Conservation (phyloP, 1,140 invertebrate species). For the Hylyphantes graminicola region DNA sequence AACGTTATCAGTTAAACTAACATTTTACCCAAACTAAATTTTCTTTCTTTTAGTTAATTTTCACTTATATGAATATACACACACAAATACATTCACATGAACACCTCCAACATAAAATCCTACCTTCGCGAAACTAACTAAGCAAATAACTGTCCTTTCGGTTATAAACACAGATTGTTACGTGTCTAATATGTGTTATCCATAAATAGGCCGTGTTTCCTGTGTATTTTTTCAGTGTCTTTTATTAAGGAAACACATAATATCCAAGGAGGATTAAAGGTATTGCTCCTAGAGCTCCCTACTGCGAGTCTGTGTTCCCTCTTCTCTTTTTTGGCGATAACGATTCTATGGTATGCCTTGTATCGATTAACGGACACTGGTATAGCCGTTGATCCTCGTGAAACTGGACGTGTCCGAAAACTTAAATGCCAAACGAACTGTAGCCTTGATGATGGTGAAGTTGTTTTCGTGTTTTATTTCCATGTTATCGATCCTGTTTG, state of each 20-base stretch:
- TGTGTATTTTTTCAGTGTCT: constrained; percentile 11
- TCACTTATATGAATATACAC: too few relatives aligned
- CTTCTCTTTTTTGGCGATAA: constrained; percentile 25
- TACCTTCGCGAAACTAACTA: too few relatives aligned
- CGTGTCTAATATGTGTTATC: constrained; percentile 40
- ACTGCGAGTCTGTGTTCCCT: constrained; percentile 19
- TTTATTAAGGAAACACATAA: constrained; percentile 45
- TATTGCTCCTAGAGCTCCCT: constrained; percentile 42
- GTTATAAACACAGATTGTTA: constrained; percentile 23
- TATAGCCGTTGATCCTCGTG: constrained; percentile 13
- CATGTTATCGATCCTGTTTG: too few relatives aligned
- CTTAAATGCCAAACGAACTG: neutral
- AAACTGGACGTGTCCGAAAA: constrained; percentile 24
- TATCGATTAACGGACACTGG: constrained; percentile 39
- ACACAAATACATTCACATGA: too few relatives aligned
- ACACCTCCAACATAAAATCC: too few relatives aligned
- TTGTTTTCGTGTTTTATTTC: too few relatives aligned
- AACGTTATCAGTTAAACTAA: too few relatives aligned
- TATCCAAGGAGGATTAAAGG: constrained; percentile 48
- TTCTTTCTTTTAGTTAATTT: too few relatives aligned
- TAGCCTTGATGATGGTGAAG: too few relatives aligned
- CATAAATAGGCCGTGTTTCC: constrained; percentile 48
- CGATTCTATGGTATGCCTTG: neutral
- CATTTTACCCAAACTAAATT: too few relatives aligned
- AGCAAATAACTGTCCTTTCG: neutral